These are phyloP conservation scores for Psittacula cyanocephala DNA, from an alignment of 2,113 vertebrate genomes.

Conservation along the genomic window DNA sequence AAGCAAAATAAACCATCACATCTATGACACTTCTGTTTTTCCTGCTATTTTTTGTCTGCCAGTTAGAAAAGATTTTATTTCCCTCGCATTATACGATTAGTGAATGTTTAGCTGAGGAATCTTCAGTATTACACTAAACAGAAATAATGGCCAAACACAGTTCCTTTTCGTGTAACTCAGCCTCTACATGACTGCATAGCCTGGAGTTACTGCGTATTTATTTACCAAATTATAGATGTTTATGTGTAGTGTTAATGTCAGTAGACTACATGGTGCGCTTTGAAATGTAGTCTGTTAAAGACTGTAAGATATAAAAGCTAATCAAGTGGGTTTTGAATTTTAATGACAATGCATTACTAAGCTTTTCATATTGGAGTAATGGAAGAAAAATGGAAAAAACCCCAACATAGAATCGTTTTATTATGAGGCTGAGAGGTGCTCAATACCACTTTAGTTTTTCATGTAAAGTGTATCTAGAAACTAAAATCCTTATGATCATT, in stretches of 20 bases:
- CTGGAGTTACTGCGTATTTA: conserved; percentile 25
- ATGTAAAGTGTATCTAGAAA: neutral
- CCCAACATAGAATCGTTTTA: neutral
- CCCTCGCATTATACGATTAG: conserved; percentile 40
- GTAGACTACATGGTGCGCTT: conserved; percentile 29
- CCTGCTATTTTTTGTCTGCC: conserved; percentile 21
- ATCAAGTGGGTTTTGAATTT: conserved; percentile 30
- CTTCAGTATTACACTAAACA: conserved; percentile 38
- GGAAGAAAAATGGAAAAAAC: neutral
- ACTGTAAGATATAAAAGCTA: conserved; percentile 51
- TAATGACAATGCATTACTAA: neutral
- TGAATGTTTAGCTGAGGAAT: conserved; percentile 32
- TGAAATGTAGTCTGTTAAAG: conserved; percentile 50
- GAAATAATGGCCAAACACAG: neutral
- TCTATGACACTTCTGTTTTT: conserved; percentile 25
- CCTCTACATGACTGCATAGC: conserved; percentile 38
- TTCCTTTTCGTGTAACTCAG: conserved; percentile 10
- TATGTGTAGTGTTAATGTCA: conserved; percentile 54
- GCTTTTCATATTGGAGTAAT: conserved; percentile 27
- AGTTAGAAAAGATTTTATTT: conserved; percentile 56
- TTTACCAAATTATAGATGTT: conserved; percentile 54
- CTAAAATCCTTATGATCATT: neutral
- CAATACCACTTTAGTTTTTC: neutral
- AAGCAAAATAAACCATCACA: conserved; percentile 43
- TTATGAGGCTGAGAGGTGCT: neutral